phyloP scores from a whole-genome alignment of 1,140 invertebrate species.

The Trypoxylus dichotomus region DNA sequence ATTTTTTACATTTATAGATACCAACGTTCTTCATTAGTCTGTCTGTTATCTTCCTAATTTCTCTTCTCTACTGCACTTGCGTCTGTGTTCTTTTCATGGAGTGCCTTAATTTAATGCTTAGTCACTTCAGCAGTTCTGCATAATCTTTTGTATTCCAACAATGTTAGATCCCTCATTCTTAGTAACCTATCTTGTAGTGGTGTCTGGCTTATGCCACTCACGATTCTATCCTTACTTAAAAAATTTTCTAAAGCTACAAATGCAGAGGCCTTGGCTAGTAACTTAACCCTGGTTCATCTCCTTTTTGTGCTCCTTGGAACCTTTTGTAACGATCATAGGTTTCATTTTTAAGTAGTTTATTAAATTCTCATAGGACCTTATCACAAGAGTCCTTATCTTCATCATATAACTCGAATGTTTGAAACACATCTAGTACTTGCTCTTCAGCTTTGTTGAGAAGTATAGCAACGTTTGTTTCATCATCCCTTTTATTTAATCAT shows the following conservation, averaged over 20 bases:
- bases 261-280: too few relatives aligned
- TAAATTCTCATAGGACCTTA: slow-evolving; percentile 44
- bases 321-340: slow-evolving; percentile 40
- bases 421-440: slow-evolving; percentile 43
- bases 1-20: slow-evolving; percentile 24
- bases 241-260: neutral
- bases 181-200: too few relatives aligned
- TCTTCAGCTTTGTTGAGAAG: slow-evolving; percentile 45
- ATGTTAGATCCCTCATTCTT: neutral
- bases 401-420: slow-evolving; percentile 41
- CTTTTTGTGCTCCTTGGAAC: slow-evolving; percentile 37
- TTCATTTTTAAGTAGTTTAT: slow-evolving; percentile 44
- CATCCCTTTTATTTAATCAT: slow-evolving; percentile 35
- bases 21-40: neutral
- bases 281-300: too few relatives aligned
- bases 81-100: neutral
- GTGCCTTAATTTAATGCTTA: neutral
- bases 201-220: neutral
- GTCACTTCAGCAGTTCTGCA: neutral
- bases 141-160: neutral
- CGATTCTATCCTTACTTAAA: too few relatives aligned
- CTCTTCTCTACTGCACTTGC: neutral
- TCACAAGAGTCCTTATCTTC: slow-evolving; percentile 40
- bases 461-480: slow-evolving; percentile 44
- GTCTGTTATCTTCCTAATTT: neutral